Conservation (phyloP, 2,888 invertebrate genomes). For the Callimorpha dominula region DNA sequence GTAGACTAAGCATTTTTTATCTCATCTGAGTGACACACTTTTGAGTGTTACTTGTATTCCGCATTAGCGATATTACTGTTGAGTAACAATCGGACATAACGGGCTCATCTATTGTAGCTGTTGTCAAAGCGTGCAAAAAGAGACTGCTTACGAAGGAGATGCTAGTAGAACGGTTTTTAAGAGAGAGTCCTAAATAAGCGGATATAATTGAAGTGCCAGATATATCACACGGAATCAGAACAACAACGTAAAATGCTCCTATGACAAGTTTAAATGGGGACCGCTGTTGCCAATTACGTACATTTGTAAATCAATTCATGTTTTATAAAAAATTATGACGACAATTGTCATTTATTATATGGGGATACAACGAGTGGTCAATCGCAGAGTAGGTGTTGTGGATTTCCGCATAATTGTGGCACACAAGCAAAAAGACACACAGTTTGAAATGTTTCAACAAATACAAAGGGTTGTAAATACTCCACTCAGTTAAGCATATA, state of each 20-base stretch:
- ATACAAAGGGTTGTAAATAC: background rate
- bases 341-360: background rate
- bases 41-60: conserved; percentile 9
- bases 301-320: no score
- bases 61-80: conserved; percentile 18
- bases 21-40: conserved; percentile 23
- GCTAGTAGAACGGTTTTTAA: background rate
- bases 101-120: conserved; percentile 19
- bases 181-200: background rate
- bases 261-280: background rate
- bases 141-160: background rate
- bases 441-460: no score
- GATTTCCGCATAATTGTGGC: background rate
- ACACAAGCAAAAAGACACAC: background rate
- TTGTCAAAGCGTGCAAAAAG: background rate
- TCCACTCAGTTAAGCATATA: background rate
- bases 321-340: no score
- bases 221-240: no score
- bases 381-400: background rate
- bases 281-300: background rate
- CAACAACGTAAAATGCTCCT: background rate
- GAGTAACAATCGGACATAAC: conserved; percentile 20
- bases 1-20: conserved; percentile 19
- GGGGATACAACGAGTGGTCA: no score
- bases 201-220: no score